Base-by-base conservation (phyloP, 2,113 vertebrate species). In the Tamias sibiricus region DNA sequence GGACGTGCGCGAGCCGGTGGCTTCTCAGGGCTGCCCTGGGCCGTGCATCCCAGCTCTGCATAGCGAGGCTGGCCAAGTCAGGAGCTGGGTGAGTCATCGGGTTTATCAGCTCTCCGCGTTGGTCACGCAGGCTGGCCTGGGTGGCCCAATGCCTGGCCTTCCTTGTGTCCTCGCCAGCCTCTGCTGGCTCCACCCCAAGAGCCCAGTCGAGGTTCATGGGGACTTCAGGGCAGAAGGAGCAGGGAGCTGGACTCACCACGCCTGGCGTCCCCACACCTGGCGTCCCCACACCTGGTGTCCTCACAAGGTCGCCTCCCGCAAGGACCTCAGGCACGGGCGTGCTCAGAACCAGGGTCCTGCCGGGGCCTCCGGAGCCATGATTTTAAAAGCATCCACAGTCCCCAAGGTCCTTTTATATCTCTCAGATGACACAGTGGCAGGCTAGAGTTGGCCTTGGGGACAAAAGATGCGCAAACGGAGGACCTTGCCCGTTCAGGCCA, bases 311-410 rank as follows among this genome's bases (percentile, higher is more conserved):
- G 11, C 6, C 9, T 22, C 76, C 8, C 57, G 40, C 0, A 4
- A 0, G 10, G 42, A 5, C 4, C 3, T 0, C 20, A 16, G 32
- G 6, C 24, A 28, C 37, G 0, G 35, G 6, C 17, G 2, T 1
- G 19, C 59, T n/a, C 47, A 30, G 30, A 66, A 16, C 42, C 59
- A 57, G 35, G 14, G 22, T 64, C 54, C 47, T 20, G 2, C n/a
- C 17, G 19, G 32, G 66, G 32, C 52, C 35, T n/a, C 47, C 72
- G 37, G 62, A 47, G 1, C 11, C 24, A 52, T 6, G 22, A 57
- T 57, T 57, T 57, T 20, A 22, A 57, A 57, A 57, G 20, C 54
- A 22, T 20, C 54, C 54, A 20, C 20, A 52, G 49, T 52, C 49
- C 16, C 49, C 49, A 52, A 57, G 54, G 54, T 14, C 17, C 24